Conservation (phyloP, 2,113 vertebrate species). For the Pituophis catenifer region DNA sequence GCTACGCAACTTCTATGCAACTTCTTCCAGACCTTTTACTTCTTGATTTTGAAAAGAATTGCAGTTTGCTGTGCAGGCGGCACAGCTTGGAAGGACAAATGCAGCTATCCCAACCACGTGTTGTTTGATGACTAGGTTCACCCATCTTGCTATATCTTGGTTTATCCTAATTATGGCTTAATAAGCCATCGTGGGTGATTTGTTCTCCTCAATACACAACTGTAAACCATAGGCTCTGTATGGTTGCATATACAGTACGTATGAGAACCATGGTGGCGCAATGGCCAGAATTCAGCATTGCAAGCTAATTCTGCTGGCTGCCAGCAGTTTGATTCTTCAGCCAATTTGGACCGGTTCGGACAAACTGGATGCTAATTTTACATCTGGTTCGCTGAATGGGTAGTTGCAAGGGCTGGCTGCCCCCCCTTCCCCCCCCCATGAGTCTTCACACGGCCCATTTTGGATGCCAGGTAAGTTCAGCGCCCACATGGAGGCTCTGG, state of each 20-base stretch:
- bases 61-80: not conserved
- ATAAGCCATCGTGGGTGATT: not conserved
- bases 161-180: not conserved
- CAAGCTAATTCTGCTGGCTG: not conserved
- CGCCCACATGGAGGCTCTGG: no score
- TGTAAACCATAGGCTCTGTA: not conserved
- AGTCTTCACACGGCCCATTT: no score
- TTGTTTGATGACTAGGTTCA: not conserved
- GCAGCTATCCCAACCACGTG: not conserved
- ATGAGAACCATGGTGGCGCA: not conserved
- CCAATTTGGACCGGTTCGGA: no score
- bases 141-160: not conserved
- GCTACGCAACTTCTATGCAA: no score
- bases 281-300: not conserved
- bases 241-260: not conserved
- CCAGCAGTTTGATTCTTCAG: not conserved
- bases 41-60: not conserved
- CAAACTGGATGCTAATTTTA: no score
- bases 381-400: no score
- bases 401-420: no score
- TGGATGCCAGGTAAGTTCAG: no score
- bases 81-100: not conserved
- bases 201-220: not conserved
- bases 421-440: no score
- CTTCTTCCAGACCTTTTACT: not conserved